Evolutionary conservation across 2,888 invertebrate species (phyloP).

Genomic region (Steromphala cineraria): DNA sequence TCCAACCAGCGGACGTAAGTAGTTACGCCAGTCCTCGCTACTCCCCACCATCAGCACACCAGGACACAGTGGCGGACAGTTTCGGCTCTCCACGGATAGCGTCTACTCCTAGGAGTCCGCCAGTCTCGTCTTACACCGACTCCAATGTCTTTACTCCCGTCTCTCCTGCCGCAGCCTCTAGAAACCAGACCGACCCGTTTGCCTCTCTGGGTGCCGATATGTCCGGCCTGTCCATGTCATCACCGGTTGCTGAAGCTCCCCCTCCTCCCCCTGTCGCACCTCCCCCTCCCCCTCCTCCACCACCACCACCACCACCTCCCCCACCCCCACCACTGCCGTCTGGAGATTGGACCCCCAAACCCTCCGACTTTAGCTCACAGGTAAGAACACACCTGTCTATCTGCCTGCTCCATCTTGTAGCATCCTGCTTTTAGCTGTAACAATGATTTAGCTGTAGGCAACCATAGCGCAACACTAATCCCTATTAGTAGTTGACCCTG

Average conservation of each 20-base stretch:
- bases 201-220: slow-evolving; percentile 19
- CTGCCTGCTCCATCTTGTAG: no score
- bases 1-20: background rate
- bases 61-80: background rate
- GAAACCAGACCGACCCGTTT: slow-evolving; percentile 10
- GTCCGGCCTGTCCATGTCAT: slow-evolving; percentile 11
- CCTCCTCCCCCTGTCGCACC: slow-evolving; percentile 33
- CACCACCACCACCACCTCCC: slow-evolving; percentile 49
- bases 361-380: background rate
- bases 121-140: background rate
- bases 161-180: background rate
- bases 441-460: no score
- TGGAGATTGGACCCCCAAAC: background rate
- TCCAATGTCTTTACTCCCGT: slow-evolving; percentile 6
- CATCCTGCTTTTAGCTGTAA: background rate
- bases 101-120: background rate
- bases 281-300: slow-evolving; percentile 42
- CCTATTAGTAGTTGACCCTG: no score
- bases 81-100: background rate
- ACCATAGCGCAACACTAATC: background rate
- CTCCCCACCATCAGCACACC: background rate
- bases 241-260: slow-evolving; percentile 24
- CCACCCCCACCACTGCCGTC: slow-evolving; percentile 30
- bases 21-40: background rate
- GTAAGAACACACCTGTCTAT: background rate